Evolutionary conservation across 2,888 invertebrate genomes (phyloP).

Genomic region (Scaptomyza reducta): DNA sequence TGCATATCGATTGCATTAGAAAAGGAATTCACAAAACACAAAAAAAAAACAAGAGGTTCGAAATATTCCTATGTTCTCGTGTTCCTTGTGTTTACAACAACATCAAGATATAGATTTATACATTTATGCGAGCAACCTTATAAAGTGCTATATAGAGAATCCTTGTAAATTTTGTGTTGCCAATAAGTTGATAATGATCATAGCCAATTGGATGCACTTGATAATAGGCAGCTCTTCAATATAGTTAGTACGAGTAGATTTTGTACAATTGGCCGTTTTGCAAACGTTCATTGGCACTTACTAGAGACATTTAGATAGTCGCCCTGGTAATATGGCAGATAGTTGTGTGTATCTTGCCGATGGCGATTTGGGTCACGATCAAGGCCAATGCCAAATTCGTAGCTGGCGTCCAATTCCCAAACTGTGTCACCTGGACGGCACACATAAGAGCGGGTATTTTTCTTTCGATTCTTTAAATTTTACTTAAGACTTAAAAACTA

Average conservation of each 20-base stretch:
- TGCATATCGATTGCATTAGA: constrained; percentile 14
- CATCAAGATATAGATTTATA: constrained; percentile 55
- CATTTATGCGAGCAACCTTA: constrained; percentile 51
- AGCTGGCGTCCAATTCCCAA: constrained; percentile 83
- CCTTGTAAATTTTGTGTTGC: constrained; percentile 15
- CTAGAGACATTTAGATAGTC: constrained; percentile 89
- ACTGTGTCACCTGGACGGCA: constrained; percentile 82
- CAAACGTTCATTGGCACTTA: constrained; percentile 86
- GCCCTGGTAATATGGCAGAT: constrained; percentile 93
- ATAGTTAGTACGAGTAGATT: constrained; percentile 43
- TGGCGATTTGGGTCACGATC: constrained; percentile 88
- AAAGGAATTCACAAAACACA: constrained; percentile 13
- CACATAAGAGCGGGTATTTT: constrained; percentile 65
- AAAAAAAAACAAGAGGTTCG: constrained; percentile 9
- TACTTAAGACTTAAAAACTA: constrained; percentile 59
- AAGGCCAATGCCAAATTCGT: constrained; percentile 83
- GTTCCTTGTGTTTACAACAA: constrained; percentile 40
- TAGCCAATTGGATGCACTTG: constrained; percentile 70
- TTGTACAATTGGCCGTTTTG: constrained; percentile 41
- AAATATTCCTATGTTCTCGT: constrained; percentile 2
- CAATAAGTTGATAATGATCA: constrained; percentile 25
- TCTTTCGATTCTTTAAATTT: constrained; percentile 11
- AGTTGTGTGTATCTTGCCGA: constrained; percentile 91
- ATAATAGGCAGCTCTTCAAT: constrained; percentile 58
- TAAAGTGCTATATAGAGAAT: constrained; percentile 57